These are phyloP conservation scores for Thryonomys swinderianus DNA, from an alignment of 2,113 vertebrate genomes.

Conservation along the genomic window DNA sequence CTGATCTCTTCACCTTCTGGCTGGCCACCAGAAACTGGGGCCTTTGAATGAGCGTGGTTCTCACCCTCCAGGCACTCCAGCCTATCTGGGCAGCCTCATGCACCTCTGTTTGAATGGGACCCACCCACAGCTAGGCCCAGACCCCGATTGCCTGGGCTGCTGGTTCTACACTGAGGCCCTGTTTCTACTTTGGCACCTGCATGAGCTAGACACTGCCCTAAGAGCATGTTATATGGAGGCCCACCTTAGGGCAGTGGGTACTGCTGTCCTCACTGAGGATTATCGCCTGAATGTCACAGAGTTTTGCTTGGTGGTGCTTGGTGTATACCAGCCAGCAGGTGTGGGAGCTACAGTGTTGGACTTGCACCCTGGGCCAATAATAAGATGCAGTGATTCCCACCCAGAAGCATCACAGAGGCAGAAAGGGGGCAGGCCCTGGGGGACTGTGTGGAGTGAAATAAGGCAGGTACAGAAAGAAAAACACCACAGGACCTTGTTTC, in stretches of 20 bases:
- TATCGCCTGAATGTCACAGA: background rate
- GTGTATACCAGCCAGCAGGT: background rate
- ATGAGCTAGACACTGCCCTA: background rate
- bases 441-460: background rate
- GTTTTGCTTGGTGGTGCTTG: background rate
- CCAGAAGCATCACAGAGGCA: background rate
- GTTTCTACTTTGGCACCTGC: background rate
- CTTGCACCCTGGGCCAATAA: background rate
- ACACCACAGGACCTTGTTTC: background rate
- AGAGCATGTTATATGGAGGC: background rate
- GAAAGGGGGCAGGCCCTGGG: background rate
- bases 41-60: background rate
- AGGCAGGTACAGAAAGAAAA: background rate
- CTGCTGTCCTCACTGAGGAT: background rate
- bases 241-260: background rate
- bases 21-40: fast-evolving
- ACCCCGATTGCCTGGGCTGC: background rate
- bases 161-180: background rate
- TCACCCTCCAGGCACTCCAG: too few species aligned
- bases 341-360: background rate
- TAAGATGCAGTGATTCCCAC: background rate
- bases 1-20: background rate
- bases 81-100: background rate
- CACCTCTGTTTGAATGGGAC: background rate
- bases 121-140: background rate